Conservation (phyloP, 2,797 vertebrate genomes). For the Tamandua tetradactyla region DNA sequence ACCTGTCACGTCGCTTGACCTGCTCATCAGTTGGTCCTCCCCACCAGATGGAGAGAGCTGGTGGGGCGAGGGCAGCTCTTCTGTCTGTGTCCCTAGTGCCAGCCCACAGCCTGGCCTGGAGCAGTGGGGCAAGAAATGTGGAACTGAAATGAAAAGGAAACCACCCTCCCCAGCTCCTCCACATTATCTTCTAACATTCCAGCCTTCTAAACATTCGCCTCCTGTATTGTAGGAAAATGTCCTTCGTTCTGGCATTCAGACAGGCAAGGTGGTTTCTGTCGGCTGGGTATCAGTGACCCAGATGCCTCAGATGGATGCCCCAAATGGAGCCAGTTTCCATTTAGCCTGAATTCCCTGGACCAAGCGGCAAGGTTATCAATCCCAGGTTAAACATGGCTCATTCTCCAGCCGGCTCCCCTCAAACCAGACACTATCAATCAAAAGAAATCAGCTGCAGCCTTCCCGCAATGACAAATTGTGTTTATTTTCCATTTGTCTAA, state of each 20-base stretch:
- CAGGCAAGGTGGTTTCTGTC: background rate
- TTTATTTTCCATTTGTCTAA: conserved; percentile 29
- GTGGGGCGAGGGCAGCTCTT: background rate
- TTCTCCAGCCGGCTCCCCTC: background rate
- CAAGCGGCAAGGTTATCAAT: background rate
- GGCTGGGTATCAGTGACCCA: background rate
- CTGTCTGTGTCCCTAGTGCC: background rate
- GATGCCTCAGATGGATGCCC: background rate
- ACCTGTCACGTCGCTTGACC: background rate
- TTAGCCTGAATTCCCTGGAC: background rate
- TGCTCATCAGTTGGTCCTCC: background rate
- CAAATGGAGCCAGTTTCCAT: conserved; percentile 18
- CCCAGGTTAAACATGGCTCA: background rate
- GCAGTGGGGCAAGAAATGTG: background rate
- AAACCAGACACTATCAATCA: background rate
- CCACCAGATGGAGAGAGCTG: background rate
- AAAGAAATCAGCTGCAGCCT: background rate
- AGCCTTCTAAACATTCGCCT: background rate
- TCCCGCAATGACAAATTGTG: background rate
- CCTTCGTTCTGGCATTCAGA: background rate
- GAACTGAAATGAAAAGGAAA: background rate
- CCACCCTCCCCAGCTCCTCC: background rate
- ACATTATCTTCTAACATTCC: background rate
- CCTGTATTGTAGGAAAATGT: background rate
- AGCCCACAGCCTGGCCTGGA: background rate